Evolutionary conservation across 2,113 vertebrate genomes (phyloP), one percentile per base, ranked within the genome.

Genomic region (Entomyzon cyanotis): DNA sequence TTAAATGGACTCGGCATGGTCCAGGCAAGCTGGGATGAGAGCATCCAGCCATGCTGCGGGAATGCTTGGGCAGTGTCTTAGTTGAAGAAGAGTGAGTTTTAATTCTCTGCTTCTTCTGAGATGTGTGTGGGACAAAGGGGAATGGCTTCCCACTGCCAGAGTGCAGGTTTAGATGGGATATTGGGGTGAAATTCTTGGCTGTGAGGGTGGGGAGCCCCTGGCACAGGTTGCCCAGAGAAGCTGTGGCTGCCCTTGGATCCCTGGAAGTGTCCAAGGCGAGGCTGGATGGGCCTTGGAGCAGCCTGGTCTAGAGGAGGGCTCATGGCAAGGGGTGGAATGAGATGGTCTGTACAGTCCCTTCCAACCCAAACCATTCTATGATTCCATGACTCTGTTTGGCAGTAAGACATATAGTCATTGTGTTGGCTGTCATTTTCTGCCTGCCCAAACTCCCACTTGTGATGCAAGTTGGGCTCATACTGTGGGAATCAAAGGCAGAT

Each of bases 341-440:
- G 53, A 7, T 15, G 21, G 15, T 30, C 21, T 27, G 0, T 12
- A 8, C 4, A 17, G 7, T 59, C 59, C 15, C 42, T 55, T 62
- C 44, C 49, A 64, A 10, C 30, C 28, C 41, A 35, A 55, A 47
- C 22, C 15, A 15, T 33, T 39, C 41, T 17, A 1, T 23, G 39
- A 46, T 33, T 46, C 30, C 15, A 2, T 22, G 39, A 53, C 14
- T 53, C 21, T 27, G 9, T 46, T 35, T 67, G 50, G 67, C 50
- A 58, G 15, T 28, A 27, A 58, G 31, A 19, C 77, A 33, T 4
- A 2, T 0, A 2, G 27, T 39, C 13, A 2, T 50, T 20, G 0
- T 5, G 21, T 35, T 42, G 35, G 3, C 69, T 41, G 31, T 46
- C 9, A 2, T 84, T 60, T 79, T 70, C 47, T 52, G 16, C 49